These are phyloP conservation scores for Holothuria leucospilota DNA, from an alignment of 53 echinoderm and acorn worm species.

Conservation along the genomic window DNA sequence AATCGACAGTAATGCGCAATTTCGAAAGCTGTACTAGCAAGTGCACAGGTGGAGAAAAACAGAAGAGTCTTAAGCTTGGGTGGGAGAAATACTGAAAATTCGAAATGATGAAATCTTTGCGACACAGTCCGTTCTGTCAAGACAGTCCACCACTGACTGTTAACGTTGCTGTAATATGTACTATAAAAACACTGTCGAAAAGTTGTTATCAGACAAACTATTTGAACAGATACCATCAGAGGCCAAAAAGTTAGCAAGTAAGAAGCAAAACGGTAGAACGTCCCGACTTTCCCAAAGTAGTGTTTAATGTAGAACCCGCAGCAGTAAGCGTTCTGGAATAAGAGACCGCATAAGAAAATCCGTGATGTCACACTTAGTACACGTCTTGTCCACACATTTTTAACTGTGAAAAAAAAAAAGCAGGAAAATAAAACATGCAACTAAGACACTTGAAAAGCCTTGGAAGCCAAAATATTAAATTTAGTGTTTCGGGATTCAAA, in stretches of 20 bases:
- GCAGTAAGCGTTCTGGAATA: neutral
- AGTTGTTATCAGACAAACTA: neutral
- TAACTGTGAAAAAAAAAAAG: neutral
- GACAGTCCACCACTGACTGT: neutral
- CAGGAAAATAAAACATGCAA: too few relatives aligned
- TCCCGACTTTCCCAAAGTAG: neutral
- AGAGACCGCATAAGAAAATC: neutral
- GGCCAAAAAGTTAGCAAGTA: neutral
- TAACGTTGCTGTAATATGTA: neutral
- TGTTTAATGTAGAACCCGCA: neutral
- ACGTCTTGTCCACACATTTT: neutral
- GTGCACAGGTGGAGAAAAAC: neutral
- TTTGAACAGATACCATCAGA: neutral
- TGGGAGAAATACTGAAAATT: neutral
- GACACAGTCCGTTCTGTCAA: neutral
- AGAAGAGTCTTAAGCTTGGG: neutral
- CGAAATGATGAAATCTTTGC: neutral
- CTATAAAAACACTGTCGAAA: neutral
- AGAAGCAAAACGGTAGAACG: neutral
- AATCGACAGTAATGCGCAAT: neutral
- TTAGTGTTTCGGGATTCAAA: too few relatives aligned
- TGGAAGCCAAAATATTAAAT: too few relatives aligned
- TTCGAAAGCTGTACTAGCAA: neutral
- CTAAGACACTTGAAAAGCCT: too few relatives aligned
- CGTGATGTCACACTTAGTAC: neutral